Conservation (phyloP, 2,888 invertebrate species). For the Drosophila anceps region DNA sequence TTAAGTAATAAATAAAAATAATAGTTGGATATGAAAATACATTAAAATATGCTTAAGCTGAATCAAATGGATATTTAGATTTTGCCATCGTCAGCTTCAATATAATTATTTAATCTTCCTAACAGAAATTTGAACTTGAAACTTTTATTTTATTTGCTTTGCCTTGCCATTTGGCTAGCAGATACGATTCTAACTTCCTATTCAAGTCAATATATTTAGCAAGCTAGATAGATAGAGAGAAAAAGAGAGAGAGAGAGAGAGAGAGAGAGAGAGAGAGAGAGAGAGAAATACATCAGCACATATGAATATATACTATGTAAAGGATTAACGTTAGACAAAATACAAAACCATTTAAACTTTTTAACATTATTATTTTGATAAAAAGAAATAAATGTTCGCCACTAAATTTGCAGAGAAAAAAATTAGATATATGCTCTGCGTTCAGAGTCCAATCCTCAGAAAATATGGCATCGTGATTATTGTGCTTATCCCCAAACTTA, state of each 20-base stretch:
- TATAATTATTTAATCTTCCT: too few species aligned
- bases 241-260: too few species aligned
- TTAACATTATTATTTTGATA: neutral
- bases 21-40: neutral
- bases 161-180: too few species aligned
- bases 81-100: too few species aligned
- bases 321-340: neutral
- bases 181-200: too few species aligned
- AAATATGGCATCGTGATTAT: neutral
- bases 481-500: conserved; percentile 11
- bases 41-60: neutral
- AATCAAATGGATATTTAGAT: too few species aligned
- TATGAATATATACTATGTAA: neutral
- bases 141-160: too few species aligned
- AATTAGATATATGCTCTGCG: neutral
- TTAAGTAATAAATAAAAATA: neutral
- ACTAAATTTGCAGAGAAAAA: neutral
- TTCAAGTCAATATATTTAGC: too few species aligned
- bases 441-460: neutral
- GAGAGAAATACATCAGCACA: neutral
- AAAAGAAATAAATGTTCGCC: neutral
- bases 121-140: too few species aligned
- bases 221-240: too few species aligned
- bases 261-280: too few species aligned
- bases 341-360: neutral